Conservation (phyloP, 1,140 invertebrate species). For the Idris sp. region DNA sequence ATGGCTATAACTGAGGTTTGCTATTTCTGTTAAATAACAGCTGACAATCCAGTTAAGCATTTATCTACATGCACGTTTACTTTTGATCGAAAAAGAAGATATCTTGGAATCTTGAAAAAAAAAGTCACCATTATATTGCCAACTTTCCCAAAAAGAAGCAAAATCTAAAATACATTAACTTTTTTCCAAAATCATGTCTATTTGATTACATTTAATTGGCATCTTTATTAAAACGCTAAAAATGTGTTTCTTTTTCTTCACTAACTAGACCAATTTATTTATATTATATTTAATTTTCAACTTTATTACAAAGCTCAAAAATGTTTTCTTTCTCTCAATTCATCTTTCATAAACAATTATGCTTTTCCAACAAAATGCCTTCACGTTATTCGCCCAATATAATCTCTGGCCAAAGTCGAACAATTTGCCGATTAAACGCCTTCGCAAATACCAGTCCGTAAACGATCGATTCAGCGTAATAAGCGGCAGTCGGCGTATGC, state of each 20-base stretch:
- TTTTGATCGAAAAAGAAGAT: constrained; percentile 11
- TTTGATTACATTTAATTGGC: no score
- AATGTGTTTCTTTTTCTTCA: no score
- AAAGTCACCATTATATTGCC: no score
- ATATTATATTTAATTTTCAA: no score
- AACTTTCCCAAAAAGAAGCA: no score
- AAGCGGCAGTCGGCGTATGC: constrained; percentile 26
- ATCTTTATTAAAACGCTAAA: no score
- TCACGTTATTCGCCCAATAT: neutral
- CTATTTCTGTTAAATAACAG: constrained; percentile 5
- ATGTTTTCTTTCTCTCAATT: no score
- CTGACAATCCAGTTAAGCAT: constrained; percentile 20
- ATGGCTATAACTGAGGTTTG: neutral
- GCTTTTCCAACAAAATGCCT: constrained; percentile 10
- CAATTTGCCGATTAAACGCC: constrained; percentile 47
- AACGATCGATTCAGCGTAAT: constrained; percentile 48
- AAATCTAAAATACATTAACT: no score
- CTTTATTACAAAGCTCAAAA: no score
- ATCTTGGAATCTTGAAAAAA: neutral
- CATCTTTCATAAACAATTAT: constrained; percentile 10
- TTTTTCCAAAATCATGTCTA: no score
- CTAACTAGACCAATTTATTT: no score
- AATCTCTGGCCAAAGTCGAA: constrained; percentile 17
- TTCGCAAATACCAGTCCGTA: constrained; percentile 44
- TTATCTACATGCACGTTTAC: constrained; percentile 10